These are phyloP conservation scores for Hybognathus amarus DNA, from an alignment of 2,797 vertebrate species.

Conservation along the genomic window DNA sequence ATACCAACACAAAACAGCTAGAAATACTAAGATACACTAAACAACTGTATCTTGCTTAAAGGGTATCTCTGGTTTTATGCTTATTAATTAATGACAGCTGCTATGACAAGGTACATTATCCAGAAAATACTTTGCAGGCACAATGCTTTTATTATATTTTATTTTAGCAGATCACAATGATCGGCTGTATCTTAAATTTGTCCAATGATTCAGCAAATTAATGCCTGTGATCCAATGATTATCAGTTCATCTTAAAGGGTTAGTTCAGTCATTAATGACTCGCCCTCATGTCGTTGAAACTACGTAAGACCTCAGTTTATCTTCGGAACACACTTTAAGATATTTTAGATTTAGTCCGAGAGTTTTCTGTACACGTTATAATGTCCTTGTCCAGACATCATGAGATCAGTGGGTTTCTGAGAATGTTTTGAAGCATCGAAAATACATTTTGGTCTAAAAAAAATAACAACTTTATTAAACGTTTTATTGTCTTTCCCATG, in stretches of 20 bases:
- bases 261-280: no score
- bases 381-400: no score
- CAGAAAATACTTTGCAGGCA: background rate
- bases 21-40: background rate
- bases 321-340: no score
- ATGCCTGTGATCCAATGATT: constrained; percentile 5
- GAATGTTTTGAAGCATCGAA: no score
- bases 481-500: no score
- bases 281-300: no score
- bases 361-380: no score
- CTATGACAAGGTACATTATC: background rate
- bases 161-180: background rate
- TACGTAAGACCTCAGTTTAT: no score
- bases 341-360: no score
- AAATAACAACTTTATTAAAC: no score
- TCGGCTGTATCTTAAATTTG: background rate
- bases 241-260: background rate
- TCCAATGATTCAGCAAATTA: background rate
- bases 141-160: background rate
- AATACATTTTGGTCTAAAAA: no score
- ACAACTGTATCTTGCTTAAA: background rate
- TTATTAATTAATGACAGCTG: constrained; percentile 9
- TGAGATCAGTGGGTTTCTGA: no score
- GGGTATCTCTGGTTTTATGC: background rate
- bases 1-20: constrained; percentile 41